phyloP scores from a whole-genome alignment of 2,797 vertebrate genomes.

The Tiaroga cobitis region DNA sequence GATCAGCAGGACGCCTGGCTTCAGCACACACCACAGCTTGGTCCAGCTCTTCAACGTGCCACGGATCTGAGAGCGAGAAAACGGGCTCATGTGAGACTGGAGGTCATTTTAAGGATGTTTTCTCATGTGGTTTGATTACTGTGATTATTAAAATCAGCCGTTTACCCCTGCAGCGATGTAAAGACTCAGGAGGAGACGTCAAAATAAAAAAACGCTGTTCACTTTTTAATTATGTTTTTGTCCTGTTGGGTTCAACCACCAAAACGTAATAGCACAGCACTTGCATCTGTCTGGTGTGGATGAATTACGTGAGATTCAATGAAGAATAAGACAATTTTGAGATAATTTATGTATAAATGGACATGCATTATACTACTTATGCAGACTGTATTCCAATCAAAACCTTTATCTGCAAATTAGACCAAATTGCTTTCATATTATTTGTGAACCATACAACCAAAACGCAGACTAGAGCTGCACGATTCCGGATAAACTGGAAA shows the following conservation, averaged over 20 bases:
- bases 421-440: background rate
- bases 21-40: slow-evolving; percentile 98
- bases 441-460: background rate
- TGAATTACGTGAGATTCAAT: background rate
- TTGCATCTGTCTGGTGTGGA: background rate
- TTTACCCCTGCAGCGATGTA: background rate
- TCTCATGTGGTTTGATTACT: background rate
- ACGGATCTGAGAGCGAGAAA: slow-evolving; percentile 82
- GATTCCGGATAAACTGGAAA: no score
- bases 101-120: background rate
- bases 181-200: background rate
- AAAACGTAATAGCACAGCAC: background rate
- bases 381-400: background rate
- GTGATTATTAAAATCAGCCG: background rate
- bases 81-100: background rate
- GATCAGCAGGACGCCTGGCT: slow-evolving; percentile 95
- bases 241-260: background rate
- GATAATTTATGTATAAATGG: background rate
- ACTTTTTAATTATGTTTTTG: slow-evolving; percentile 10
- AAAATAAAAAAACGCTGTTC: background rate
- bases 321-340: background rate
- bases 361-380: background rate
- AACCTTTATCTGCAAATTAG: no score
- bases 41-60: slow-evolving; percentile 99
- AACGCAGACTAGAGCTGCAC: no score